These are phyloP conservation scores for Dermochelys coriacea DNA, from an alignment of 2,797 vertebrate genomes.

Conservation along the genomic window DNA sequence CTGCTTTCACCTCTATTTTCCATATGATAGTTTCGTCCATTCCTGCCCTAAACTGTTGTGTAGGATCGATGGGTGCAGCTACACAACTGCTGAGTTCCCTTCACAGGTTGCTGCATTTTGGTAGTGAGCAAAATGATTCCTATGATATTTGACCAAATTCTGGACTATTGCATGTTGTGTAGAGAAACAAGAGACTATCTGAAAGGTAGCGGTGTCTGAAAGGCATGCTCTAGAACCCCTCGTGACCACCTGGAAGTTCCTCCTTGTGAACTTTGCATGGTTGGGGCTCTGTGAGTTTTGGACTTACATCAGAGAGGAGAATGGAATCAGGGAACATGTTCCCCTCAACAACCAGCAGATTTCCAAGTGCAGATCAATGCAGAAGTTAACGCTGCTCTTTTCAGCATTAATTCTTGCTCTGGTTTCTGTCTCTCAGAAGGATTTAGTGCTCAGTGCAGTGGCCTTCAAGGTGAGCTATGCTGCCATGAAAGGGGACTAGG, in stretches of 20 bases:
- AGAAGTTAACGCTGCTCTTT: neutral
- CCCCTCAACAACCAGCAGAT: neutral
- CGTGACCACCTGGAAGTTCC: neutral
- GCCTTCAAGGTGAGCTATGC: neutral
- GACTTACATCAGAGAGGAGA: neutral
- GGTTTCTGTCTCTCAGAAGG: neutral
- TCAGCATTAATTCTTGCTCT: neutral
- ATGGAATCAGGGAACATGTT: neutral
- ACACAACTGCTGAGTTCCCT: neutral
- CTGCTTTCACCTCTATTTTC: neutral
- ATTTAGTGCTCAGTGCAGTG: neutral
- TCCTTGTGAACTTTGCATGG: neutral
- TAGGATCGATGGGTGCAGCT: neutral
- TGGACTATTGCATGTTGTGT: neutral
- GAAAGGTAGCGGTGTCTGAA: constrained; percentile 1
- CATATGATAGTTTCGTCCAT: neutral
- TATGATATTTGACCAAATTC: constrained; percentile 22
- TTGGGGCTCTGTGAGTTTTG: neutral
- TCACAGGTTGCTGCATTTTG: neutral
- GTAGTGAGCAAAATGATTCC: neutral
- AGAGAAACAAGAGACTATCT: neutral
- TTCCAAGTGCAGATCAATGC: neutral
- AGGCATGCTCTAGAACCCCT: neutral
- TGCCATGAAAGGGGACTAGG: neutral
- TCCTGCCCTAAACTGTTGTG: neutral